Base-by-base conservation (phyloP, 2,113 vertebrate genomes). In the Glaucidium brasilianum region DNA sequence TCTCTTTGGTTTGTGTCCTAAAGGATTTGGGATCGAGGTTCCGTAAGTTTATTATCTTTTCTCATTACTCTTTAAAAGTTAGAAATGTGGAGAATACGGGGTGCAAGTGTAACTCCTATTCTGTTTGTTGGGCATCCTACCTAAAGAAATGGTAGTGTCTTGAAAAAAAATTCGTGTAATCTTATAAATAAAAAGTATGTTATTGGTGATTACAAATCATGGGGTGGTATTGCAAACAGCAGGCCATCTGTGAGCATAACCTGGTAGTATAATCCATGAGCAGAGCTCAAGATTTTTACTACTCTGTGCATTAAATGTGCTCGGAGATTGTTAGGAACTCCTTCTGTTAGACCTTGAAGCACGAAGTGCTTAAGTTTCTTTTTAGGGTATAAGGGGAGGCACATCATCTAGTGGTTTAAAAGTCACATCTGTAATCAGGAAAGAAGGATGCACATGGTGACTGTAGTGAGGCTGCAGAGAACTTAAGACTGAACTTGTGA, bases 211-310 rank as follows among this genome's bases (percentile, higher is more conserved):
- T 15, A 11, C 18, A 47, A 15, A 7, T 8, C 5, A 1, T 9
- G 26, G 25, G 37, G 14, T 19, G 22, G 22, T 30, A 6, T 34
- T 49, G 34, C 27, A 43, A 12, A 10, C 18, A 58, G 27, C 21
- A 15, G 27, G 22, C 6, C 9, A 18, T 0, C 16, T 49, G 11
- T 1, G 35, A 50, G 25, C 5, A 1, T 41, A 11, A 9, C 6
- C 13, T 9, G 7, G 18, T 6, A 8, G 39, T 5, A 7, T 3
- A 4, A 69, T 13, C 18, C 11, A 0, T 10, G 39, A 16, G 35
- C 39, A 72, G 53, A n/a, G 23, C 25, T 71, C 29, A 25, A 20
- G 23, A 3, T 19, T 14, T 68, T 25, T 52, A 12, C 32, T 69
- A 13, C 23, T n/a, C 12, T 26, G 26, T 8, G 10, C 21, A 12